Evolutionary conservation across 2,888 invertebrate species (phyloP).

Genomic region (Dasysyrphus tricinctus): DNA sequence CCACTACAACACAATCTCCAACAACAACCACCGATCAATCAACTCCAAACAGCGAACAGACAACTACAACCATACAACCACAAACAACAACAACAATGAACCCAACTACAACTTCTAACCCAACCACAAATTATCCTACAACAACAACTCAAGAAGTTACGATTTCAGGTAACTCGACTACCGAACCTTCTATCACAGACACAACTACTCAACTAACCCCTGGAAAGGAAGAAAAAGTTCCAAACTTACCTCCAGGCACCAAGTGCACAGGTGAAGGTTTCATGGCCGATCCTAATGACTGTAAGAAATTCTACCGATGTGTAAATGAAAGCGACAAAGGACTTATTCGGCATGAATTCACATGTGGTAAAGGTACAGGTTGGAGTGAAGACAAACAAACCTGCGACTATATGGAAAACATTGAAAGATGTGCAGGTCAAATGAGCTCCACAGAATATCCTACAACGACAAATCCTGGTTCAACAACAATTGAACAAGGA

Average conservation of each 20-base stretch:
- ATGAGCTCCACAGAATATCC: conserved; percentile 71
- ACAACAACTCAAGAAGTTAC: conserved; percentile 55
- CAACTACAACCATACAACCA: conserved; percentile 42
- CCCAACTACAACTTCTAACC: conserved; percentile 45
- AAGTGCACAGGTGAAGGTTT: conserved; percentile 86
- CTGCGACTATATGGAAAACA: conserved; percentile 85
- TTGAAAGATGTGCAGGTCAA: conserved; percentile 79
- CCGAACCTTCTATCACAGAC: conserved; percentile 76
- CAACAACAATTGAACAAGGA: conserved; percentile 41
- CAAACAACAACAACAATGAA: conserved; percentile 59
- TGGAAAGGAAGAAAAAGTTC: conserved; percentile 74
- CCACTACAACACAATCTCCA: conserved; percentile 22
- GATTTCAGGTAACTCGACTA: conserved; percentile 57
- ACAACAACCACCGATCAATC: conserved; percentile 18
- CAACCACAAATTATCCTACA: conserved; percentile 57
- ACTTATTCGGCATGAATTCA: conserved; percentile 85
- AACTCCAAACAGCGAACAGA: conserved; percentile 22
- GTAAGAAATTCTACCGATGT: conserved; percentile 86
- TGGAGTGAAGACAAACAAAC: conserved; percentile 88
- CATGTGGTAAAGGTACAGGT: conserved; percentile 87
- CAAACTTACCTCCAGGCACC: conserved; percentile 81
- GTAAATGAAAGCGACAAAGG: conserved; percentile 84
- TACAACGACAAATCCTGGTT: conserved; percentile 58
- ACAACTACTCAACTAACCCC: conserved; percentile 62
- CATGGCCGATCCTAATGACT: conserved; percentile 86